Conservation (phyloP, 2,797 vertebrate species). For the Darevskia mixta region DNA sequence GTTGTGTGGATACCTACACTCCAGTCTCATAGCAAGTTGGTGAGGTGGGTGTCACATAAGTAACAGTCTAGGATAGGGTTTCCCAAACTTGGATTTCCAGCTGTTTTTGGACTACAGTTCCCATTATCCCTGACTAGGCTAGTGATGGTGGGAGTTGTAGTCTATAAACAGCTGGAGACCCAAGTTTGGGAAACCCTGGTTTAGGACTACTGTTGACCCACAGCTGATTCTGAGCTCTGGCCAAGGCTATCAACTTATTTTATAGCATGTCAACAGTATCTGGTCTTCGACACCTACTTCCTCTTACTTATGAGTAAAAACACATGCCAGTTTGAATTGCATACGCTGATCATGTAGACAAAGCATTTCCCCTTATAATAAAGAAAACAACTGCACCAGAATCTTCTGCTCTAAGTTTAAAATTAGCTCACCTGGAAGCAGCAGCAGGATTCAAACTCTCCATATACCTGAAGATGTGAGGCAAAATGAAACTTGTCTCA, state of each 20-base stretch:
- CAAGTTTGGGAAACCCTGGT: too few species aligned
- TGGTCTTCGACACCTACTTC: too few species aligned
- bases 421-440: neutral
- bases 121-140: too few species aligned
- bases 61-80: too few species aligned
- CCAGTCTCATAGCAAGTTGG: neutral
- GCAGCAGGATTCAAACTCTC: neutral
- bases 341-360: neutral
- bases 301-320: neutral
- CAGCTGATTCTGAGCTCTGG: too few species aligned
- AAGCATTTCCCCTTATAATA: neutral
- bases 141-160: too few species aligned
- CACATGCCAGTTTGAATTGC: neutral
- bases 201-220: neutral
- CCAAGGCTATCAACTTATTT: too few species aligned
- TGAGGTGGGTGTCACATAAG: neutral
- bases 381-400: neutral
- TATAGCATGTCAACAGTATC: too few species aligned
- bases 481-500: neutral
- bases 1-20: neutral
- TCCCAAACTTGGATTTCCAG: too few species aligned
- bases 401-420: neutral
- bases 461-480: neutral
- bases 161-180: too few species aligned
- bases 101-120: too few species aligned